A percentile compares a stretch with the other conserved stretches of the same genome.
Evolutionary conservation across 35 echinoderm and acorn worm genomes (phyloP).

Genomic region (Chiridota heheva): DNA sequence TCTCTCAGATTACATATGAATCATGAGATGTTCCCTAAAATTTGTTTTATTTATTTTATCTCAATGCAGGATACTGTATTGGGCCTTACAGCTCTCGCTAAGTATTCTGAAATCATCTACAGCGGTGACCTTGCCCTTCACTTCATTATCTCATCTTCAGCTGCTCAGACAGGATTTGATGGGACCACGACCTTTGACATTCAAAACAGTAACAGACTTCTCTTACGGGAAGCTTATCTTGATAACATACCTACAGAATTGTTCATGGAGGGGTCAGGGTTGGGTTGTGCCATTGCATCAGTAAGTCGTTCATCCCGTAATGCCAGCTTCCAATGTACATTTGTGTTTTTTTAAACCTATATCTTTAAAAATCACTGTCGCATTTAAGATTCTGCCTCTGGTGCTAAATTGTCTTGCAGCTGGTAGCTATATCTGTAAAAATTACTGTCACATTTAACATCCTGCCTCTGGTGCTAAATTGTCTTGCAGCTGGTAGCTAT

Average conservation of each 20-base stretch:
- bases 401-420: too few relatives aligned
- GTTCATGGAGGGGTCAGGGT: constrained; percentile 38
- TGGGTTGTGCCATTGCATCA: constrained; percentile 67
- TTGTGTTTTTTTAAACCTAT: too few relatives aligned
- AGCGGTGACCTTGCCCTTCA: constrained; percentile 8
- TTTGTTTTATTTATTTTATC: background rate
- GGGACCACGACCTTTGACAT: constrained; percentile 11
- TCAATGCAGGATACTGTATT: constrained; percentile 74
- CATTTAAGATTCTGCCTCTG: too few relatives aligned
- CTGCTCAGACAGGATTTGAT: background rate
- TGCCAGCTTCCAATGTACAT: too few relatives aligned
- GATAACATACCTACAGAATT: constrained; percentile 34
- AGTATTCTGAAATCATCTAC: constrained; percentile 55
- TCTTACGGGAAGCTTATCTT: constrained; percentile 52
- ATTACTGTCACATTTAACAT: too few relatives aligned
- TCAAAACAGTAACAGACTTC: constrained; percentile 50
- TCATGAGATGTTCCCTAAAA: background rate
- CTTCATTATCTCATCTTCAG: background rate
- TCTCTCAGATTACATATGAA: background rate
- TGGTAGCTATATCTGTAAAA: too few relatives aligned
- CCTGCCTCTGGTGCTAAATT: too few relatives aligned
- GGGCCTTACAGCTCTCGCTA: constrained; percentile 61
- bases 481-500: too few relatives aligned
- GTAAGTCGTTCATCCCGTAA: constrained; percentile 37
- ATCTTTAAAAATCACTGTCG: too few relatives aligned